Percentiles rank a stretch among this genome's conserved stretches.
Conservation (phyloP, 2,888 invertebrate genomes). For the Platycnemis pennipes region DNA sequence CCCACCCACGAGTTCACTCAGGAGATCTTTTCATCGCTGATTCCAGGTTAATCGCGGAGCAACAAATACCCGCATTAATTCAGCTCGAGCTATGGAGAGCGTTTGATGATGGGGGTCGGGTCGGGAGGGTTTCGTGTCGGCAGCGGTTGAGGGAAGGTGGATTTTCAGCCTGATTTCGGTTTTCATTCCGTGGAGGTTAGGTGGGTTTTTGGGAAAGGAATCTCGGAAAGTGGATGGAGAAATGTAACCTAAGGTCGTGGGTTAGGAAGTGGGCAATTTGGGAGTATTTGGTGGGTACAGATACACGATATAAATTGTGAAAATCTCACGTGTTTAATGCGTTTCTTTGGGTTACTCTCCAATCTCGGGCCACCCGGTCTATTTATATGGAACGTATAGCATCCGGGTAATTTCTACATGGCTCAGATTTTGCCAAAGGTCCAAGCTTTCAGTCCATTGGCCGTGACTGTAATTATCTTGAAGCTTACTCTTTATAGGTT, state of each 20-base stretch:
- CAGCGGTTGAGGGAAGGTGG: neutral
- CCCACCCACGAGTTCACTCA: neutral
- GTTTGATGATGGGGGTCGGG: neutral
- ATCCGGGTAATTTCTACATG: too few species aligned
- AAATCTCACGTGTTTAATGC: too few species aligned
- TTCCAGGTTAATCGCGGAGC: neutral
- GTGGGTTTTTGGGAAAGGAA: neutral
- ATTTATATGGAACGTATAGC: too few species aligned
- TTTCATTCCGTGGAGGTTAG: neutral
- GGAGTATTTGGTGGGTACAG: too few species aligned
- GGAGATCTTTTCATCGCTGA: conserved; percentile 11
- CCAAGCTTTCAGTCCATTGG: too few species aligned
- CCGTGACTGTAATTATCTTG: too few species aligned
- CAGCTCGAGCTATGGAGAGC: neutral
- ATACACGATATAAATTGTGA: too few species aligned
- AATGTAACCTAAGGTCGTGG: neutral
- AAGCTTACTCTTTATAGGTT: too few species aligned
- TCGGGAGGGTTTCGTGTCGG: neutral
- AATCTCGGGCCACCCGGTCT: too few species aligned
- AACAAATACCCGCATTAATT: neutral
- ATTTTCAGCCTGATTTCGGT: neutral
- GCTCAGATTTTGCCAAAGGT: too few species aligned
- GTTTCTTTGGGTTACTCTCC: too few species aligned
- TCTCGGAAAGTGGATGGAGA: neutral
- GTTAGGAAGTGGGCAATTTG: too few species aligned